phyloP scores from a whole-genome alignment of 2,113 vertebrate genomes.

The Mirza zaza region DNA sequence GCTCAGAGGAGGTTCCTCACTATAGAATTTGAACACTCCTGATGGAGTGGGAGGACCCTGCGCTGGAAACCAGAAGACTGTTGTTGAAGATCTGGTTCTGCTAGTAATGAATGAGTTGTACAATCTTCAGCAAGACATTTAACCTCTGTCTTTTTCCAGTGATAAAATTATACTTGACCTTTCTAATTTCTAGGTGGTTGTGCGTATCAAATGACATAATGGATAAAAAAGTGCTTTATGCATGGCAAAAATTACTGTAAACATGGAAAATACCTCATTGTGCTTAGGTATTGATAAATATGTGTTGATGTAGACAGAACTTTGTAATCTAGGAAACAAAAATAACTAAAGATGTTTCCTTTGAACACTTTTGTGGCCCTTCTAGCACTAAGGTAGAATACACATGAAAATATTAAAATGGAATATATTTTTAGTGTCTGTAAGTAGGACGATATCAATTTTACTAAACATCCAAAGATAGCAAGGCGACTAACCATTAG shows the following conservation, averaged over 20 bases:
- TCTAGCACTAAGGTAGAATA: background rate
- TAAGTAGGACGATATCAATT: background rate
- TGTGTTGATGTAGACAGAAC: background rate
- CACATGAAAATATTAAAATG: background rate
- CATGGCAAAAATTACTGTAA: background rate
- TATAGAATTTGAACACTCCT: background rate
- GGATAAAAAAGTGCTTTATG: background rate
- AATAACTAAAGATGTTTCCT: background rate
- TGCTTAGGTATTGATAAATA: background rate
- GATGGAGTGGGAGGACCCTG: background rate
- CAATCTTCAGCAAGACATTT: background rate
- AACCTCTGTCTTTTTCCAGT: background rate
- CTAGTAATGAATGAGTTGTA: background rate
- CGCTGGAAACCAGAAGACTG: background rate
- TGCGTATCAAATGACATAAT: background rate
- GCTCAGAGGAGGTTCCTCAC: background rate
- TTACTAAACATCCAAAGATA: background rate
- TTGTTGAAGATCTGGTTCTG: background rate
- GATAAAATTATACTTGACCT: background rate
- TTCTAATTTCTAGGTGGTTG: background rate
- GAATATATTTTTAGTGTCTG: background rate
- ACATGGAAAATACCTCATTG: background rate
- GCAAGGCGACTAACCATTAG: background rate
- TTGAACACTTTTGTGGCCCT: background rate
- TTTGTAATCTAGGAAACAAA: background rate